A percentile compares a stretch with the other conserved stretches of the same genome.
Evolutionary conservation across 2,113 vertebrate genomes (phyloP).

Genomic region (Synchiropus splendidus): DNA sequence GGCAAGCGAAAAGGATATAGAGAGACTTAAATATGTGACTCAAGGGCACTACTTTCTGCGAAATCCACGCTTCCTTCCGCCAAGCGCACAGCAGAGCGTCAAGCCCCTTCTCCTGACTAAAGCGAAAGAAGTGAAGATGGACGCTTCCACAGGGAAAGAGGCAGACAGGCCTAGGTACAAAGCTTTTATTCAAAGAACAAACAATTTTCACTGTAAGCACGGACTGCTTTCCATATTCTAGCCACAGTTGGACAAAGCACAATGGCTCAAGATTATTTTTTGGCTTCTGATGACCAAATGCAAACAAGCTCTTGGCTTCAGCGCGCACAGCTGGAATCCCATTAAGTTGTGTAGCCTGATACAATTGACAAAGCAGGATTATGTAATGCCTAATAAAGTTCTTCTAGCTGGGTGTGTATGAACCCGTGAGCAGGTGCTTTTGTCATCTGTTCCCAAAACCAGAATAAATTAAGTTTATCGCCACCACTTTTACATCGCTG

Average conservation of each 20-base stretch:
- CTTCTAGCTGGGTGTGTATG: no score
- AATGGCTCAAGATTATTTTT: neutral
- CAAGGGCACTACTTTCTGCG: conserved; percentile 67
- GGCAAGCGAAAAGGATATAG: conserved; percentile 32
- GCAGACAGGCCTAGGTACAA: conserved; percentile 59
- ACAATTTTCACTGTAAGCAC: neutral
- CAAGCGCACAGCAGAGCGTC: conserved; percentile 57
- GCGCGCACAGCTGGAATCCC: neutral
- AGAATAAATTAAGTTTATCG: no score
- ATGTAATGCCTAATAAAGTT: neutral
- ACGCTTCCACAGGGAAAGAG: conserved; percentile 9
- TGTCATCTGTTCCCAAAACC: no score
- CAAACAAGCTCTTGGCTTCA: conserved; percentile 6
- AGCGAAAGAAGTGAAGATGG: conserved; percentile 36
- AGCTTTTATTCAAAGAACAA: neutral
- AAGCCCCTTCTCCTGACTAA: conserved; percentile 68
- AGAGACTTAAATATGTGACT: conserved; percentile 57
- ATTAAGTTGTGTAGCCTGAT: conserved; percentile 11
- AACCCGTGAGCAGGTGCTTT: no score
- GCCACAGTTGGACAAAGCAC: neutral
- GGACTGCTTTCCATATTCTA: neutral
- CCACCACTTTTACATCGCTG: no score
- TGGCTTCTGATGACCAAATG: neutral
- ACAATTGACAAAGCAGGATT: neutral
- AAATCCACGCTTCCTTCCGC: conserved; percentile 81